A percentile compares a stretch with the other conserved stretches of the same genome.
Conservation (phyloP, 2,888 invertebrate genomes). For the Pyrrhosoma nymphula region DNA sequence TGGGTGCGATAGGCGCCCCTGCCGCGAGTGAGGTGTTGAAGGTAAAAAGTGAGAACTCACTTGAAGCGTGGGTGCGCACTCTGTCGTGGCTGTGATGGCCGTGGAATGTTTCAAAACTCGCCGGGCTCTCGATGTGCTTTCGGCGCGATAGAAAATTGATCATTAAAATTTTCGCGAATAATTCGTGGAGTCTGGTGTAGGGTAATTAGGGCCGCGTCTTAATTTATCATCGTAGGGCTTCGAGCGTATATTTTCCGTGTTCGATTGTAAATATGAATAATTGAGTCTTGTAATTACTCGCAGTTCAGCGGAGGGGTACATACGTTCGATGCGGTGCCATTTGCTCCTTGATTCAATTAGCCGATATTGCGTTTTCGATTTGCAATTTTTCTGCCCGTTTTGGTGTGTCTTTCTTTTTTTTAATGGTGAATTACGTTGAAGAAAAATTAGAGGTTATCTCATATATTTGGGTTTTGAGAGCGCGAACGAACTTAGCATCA, state of each 20-base stretch:
- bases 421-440: too few species aligned
- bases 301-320: too few species aligned
- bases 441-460: too few species aligned
- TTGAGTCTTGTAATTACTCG: not conserved
- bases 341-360: not conserved
- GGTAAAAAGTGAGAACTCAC: slow-evolving; percentile 3
- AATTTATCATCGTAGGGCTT: not conserved
- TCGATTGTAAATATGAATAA: not conserved
- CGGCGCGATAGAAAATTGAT: not conserved
- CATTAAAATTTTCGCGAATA: not conserved
- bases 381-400: not conserved
- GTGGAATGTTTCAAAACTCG: not conserved
- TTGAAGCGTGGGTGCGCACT: not conserved
- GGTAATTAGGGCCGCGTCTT: not conserved
- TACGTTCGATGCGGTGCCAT: not conserved
- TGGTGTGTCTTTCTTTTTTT: not conserved
- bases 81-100: not conserved
- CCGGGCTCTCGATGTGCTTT: not conserved
- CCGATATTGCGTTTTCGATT: not conserved
- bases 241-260: not conserved
- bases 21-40: not conserved
- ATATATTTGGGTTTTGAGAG: too few species aligned
- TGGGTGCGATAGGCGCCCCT: not conserved
- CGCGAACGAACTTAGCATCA: too few species aligned
- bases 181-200: not conserved